Percentiles rank a stretch among this genome's conserved stretches.
Evolutionary conservation across 2,113 vertebrate genomes (phyloP).

Genomic region (Emydura subglobosa): DNA sequence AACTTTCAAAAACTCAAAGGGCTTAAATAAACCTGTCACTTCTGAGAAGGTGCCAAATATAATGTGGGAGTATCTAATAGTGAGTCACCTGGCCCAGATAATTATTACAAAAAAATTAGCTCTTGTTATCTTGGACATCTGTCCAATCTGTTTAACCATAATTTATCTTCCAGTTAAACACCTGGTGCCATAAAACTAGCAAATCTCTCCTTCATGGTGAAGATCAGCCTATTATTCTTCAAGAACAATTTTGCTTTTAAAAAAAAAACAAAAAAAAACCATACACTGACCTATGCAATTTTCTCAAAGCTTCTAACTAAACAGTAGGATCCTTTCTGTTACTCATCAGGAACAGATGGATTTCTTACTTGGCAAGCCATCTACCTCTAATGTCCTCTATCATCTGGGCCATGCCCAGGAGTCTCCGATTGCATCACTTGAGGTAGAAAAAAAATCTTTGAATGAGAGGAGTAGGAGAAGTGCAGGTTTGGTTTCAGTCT

Average conservation of each 20-base stretch:
- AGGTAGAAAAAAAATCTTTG: background rate
- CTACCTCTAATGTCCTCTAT: background rate
- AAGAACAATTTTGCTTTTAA: background rate
- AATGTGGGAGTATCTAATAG: background rate
- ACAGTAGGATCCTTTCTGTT: background rate
- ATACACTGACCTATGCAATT: background rate
- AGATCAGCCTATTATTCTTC: background rate
- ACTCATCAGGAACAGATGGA: background rate
- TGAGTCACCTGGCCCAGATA: background rate
- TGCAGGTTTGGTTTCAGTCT: background rate
- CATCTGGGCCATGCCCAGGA: background rate
- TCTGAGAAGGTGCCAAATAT: background rate
- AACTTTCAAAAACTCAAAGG: background rate
- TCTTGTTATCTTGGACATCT: background rate
- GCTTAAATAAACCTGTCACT: background rate
- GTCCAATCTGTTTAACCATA: background rate
- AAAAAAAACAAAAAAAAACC: background rate
- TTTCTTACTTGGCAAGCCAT: background rate
- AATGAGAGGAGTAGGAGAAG: background rate
- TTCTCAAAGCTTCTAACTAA: background rate
- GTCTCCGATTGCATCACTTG: background rate
- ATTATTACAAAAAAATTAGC: background rate
- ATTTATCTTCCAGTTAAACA: background rate
- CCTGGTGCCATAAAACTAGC: background rate
- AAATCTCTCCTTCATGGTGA: background rate